phyloP scores from a whole-genome alignment of 2,113 vertebrate species.

The Tetrax tetrax region DNA sequence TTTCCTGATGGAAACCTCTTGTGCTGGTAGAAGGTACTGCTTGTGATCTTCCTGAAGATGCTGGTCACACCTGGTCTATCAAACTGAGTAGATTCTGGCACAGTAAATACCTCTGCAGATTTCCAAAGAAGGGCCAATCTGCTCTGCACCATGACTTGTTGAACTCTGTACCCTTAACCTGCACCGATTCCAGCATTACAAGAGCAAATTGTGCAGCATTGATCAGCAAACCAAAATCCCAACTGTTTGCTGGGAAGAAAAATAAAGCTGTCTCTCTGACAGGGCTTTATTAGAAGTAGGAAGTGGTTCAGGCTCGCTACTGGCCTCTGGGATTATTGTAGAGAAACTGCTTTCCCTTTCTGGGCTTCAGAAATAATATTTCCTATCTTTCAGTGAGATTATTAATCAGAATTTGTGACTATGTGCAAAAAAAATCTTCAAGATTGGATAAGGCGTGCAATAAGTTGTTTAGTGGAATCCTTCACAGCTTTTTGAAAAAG shows the following conservation, averaged over 20 bases:
- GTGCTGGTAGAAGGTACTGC: neutral
- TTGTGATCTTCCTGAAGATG: neutral
- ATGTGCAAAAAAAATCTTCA: neutral
- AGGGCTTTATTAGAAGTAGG: neutral
- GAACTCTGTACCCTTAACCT: neutral
- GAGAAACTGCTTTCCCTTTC: neutral
- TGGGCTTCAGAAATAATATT: neutral
- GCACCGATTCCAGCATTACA: neutral
- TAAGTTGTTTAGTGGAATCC: neutral
- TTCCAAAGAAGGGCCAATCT: neutral
- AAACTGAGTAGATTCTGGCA: neutral
- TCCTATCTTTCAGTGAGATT: neutral
- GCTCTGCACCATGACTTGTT: neutral
- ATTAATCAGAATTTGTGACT: neutral
- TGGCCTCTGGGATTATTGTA: neutral
- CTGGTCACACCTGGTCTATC: rapidly evolving
- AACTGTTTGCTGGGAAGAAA: neutral
- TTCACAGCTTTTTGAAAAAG: neutral
- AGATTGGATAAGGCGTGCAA: neutral
- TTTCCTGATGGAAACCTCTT: neutral
- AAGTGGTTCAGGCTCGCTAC: neutral
- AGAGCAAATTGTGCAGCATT: neutral
- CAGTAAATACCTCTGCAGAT: neutral
- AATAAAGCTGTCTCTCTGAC: neutral
- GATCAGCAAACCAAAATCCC: neutral